phyloP scores from a whole-genome alignment of 1,140 invertebrate species.

The Nasonia giraulti region DNA sequence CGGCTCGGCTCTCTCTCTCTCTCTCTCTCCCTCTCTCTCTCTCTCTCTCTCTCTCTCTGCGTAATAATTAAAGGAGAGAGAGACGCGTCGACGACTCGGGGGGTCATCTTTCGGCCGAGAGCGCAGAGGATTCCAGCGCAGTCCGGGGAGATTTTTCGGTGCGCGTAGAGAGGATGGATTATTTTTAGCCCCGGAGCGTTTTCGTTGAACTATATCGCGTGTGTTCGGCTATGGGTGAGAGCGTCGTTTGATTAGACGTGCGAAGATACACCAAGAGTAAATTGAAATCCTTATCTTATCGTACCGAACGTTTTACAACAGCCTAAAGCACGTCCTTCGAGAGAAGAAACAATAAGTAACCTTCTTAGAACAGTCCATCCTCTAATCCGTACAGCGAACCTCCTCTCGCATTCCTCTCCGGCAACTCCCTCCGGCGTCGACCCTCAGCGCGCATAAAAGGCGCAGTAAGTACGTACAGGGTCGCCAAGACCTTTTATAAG shows the following conservation, averaged over 20 bases:
- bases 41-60: neutral
- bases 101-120: constrained; percentile 1
- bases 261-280: too few relatives aligned
- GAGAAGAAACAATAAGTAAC: neutral
- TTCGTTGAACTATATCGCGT: neutral
- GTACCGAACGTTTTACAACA: neutral
- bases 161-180: neutral
- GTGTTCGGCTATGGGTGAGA: neutral
- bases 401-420: neutral
- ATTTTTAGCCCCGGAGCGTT: neutral
- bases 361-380: neutral
- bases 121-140: too few relatives aligned
- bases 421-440: neutral
- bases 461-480: neutral
- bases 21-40: too few relatives aligned
- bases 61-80: constrained; percentile 4
- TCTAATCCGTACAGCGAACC: neutral
- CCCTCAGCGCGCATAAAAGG: neutral
- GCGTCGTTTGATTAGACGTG: too few relatives aligned
- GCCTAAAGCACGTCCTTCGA: neutral
- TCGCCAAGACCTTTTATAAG: neutral
- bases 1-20: neutral
- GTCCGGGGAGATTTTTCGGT: neutral
- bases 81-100: neutral
- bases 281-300: too few relatives aligned